Percentiles rank a stretch among this genome's conserved stretches.
Conservation (phyloP, 2,113 vertebrate genomes). For the Clinocottus analis region DNA sequence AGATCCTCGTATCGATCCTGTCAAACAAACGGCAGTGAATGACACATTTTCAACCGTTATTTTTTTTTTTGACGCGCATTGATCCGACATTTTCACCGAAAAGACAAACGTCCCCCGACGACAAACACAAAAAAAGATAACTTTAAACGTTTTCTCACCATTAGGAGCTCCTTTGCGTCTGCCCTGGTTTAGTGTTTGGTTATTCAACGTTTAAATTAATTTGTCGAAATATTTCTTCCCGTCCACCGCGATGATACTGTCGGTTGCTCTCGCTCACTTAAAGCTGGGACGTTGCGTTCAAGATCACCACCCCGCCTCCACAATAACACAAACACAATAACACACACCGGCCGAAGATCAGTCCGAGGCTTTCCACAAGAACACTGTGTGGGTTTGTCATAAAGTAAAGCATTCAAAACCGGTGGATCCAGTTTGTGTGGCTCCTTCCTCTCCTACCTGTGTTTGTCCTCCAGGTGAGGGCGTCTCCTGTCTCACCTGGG, state of each 20-base stretch:
- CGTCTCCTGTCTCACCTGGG: conserved; percentile 35
- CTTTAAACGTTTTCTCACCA: conserved; percentile 41
- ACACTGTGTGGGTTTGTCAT: neutral
- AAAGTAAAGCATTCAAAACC: neutral
- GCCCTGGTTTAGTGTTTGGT: neutral
- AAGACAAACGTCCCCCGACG: too few relatives aligned
- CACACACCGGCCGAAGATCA: neutral
- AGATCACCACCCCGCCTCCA: conserved; percentile 9
- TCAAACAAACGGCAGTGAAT: neutral
- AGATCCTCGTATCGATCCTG: conserved; percentile 67
- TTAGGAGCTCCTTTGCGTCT: neutral
- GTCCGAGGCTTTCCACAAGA: neutral
- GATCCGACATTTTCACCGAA: neutral
- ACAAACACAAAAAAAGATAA: neutral
- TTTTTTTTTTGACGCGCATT: neutral
- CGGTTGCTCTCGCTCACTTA: conserved; percentile 1
- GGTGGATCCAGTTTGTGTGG: neutral
- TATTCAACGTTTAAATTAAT: neutral
- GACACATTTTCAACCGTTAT: neutral
- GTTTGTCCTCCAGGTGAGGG: neutral
- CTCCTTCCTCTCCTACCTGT: neutral
- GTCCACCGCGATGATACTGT: neutral
- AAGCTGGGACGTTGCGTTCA: neutral
- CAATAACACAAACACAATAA: too few relatives aligned
- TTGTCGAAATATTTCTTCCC: neutral